Conservation (phyloP, 2,888 invertebrate genomes). For the Erebia epiphron region DNA sequence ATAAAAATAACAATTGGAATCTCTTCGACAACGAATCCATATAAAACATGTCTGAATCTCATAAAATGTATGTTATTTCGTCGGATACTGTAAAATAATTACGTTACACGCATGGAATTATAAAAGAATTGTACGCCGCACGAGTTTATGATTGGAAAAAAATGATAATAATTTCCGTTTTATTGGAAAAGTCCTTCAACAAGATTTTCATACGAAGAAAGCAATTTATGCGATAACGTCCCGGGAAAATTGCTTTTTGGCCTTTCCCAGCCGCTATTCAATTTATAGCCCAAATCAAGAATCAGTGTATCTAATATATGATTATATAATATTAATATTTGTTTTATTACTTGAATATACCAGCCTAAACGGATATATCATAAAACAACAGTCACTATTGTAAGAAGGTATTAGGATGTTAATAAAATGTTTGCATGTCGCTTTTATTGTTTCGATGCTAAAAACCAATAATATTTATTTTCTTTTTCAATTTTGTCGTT, state of each 20-base stretch:
- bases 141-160: slow-evolving; percentile 39
- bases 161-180: slow-evolving; percentile 60
- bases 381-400: no score
- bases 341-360: background rate
- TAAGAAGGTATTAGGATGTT: background rate
- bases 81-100: slow-evolving; percentile 16
- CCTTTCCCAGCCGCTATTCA: slow-evolving; percentile 68
- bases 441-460: no score
- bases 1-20: no score
- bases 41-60: background rate
- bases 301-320: slow-evolving; percentile 55
- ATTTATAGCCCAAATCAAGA: slow-evolving; percentile 72
- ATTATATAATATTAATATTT: slow-evolving; percentile 12
- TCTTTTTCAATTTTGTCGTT: no score
- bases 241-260: slow-evolving; percentile 73
- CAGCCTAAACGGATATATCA: no score
- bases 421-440: no score
- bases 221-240: slow-evolving; percentile 79
- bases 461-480: no score
- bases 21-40: no score
- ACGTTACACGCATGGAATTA: slow-evolving; percentile 16
- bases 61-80: background rate
- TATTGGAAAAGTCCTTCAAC: slow-evolving; percentile 69
- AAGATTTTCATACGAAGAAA: slow-evolving; percentile 75
- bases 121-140: slow-evolving; percentile 13